Conservation (phyloP, 2,888 invertebrate species). For the Agonopterix arenella region DNA sequence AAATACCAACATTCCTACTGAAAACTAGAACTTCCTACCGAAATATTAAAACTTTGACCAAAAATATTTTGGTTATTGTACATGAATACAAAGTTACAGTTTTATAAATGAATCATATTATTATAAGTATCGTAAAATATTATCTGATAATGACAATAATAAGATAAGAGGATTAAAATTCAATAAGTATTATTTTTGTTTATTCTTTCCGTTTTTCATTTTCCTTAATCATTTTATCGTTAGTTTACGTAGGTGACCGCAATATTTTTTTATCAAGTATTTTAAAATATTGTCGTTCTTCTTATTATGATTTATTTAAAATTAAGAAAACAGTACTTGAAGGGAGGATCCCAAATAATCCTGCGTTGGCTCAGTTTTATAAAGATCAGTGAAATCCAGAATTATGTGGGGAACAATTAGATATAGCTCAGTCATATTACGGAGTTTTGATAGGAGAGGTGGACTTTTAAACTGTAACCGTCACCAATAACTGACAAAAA, state of each 20-base stretch:
- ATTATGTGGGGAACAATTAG: conserved; percentile 13
- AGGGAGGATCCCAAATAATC: background rate
- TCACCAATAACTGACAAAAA: no score
- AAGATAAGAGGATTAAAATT: no score
- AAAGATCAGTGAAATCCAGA: conserved; percentile 12
- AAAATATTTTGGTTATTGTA: no score
- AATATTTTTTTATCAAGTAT: background rate
- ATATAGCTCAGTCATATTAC: background rate
- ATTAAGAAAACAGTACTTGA: background rate
- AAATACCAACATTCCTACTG: no score
- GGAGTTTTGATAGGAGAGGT: conserved; percentile 2
- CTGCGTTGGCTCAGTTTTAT: conserved; percentile 15
- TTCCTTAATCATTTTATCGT: background rate
- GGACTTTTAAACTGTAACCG: no score
- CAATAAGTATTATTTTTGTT: background rate
- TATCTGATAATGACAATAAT: no score
- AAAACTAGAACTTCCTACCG: no score
- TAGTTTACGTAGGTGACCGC: background rate
- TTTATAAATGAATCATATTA: no score
- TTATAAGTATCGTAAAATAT: no score
- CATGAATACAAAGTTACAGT: no score
- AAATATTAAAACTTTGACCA: no score
- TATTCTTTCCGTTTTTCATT: background rate
- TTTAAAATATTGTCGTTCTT: background rate
- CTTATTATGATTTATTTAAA: background rate